phyloP scores from a whole-genome alignment of 2,888 invertebrate genomes.

The Oxystoma pomonae region DNA sequence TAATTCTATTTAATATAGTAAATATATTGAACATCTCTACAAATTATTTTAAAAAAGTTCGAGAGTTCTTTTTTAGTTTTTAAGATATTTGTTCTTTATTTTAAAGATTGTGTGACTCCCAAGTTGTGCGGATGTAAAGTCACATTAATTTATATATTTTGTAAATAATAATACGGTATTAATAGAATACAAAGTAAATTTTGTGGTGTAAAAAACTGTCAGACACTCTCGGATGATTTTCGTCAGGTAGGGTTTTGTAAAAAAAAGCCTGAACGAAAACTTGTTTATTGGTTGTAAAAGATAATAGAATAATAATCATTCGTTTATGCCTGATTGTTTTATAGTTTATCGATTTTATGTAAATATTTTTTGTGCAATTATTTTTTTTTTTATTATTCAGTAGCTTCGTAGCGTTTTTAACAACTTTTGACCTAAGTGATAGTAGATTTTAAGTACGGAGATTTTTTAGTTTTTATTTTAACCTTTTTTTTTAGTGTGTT shows the following conservation, averaged over 20 bases:
- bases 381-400: background rate
- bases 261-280: background rate
- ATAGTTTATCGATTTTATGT: background rate
- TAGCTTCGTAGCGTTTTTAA: background rate
- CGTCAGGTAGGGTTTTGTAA: background rate
- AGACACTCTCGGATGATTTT: background rate
- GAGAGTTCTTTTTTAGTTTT: background rate
- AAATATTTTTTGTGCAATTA: background rate
- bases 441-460: constrained; percentile 21
- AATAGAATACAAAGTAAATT: background rate
- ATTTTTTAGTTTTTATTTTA: constrained; percentile 13
- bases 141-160: background rate
- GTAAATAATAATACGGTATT: background rate
- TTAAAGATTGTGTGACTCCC: background rate
- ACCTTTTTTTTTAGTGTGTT: too few relatives aligned
- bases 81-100: background rate
- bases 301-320: constrained; percentile 4
- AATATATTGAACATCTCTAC: background rate
- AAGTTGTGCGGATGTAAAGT: background rate
- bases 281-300: background rate
- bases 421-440: constrained; percentile 17
- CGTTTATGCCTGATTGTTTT: background rate
- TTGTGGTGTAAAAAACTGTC: background rate
- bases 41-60: background rate
- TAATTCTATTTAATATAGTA: too few relatives aligned